These are phyloP conservation scores for Catharus ustulatus DNA, from an alignment of 2,797 vertebrate species.

Conservation along the genomic window DNA sequence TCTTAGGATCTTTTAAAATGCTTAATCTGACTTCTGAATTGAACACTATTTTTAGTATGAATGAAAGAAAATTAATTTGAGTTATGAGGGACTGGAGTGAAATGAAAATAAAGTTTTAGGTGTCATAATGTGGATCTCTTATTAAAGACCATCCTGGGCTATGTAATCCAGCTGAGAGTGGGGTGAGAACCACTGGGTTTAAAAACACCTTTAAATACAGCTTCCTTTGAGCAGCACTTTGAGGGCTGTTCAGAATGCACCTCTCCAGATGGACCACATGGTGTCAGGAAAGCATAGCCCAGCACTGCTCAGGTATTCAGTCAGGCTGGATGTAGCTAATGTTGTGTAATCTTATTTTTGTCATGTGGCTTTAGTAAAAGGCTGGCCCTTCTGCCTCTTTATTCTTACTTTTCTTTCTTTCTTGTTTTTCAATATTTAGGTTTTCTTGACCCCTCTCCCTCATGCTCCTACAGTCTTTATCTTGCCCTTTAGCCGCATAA, in stretches of 20 bases:
- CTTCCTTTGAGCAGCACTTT: neutral
- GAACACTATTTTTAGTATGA: neutral
- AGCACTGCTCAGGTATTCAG: neutral
- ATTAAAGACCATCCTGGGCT: neutral
- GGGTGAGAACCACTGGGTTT: neutral
- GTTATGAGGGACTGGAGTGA: neutral
- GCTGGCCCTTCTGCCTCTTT: neutral
- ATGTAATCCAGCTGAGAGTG: accelerated
- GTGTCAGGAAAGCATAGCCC: constrained; percentile 10
- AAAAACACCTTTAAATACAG: neutral
- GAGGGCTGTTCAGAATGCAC: neutral
- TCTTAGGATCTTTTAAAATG: neutral
- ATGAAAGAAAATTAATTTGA: neutral
- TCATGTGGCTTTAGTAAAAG: neutral
- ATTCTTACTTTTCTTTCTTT: neutral
- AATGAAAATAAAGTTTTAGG: neutral
- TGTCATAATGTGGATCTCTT: neutral
- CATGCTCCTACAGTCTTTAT: neutral
- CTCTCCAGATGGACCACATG: constrained; percentile 1
- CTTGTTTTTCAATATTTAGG: neutral
- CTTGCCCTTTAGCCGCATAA: neutral
- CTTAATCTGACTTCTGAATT: neutral
- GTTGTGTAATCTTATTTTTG: neutral
- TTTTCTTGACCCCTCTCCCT: neutral
- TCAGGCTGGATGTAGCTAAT: neutral